A percentile compares a stretch with the other conserved stretches of the same genome.
Conservation (phyloP, 2,113 vertebrate species). For the Prionailurus viverrinus region DNA sequence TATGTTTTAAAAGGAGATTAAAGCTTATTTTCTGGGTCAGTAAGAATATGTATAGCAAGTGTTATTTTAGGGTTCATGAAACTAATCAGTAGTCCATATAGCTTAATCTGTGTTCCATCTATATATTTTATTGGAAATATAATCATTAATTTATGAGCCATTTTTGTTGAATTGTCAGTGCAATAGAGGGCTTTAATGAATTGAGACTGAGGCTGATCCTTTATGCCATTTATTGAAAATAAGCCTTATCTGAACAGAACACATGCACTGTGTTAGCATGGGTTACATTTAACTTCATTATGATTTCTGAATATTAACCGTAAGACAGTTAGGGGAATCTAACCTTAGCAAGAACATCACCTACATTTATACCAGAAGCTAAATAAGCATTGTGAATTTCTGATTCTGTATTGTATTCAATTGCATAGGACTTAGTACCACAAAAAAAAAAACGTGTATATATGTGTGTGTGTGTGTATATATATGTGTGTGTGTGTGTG, state of each 20-base stretch:
- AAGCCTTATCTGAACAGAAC: slow-evolving; percentile 79
- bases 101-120: slow-evolving; percentile 76
- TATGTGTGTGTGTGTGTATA: background rate
- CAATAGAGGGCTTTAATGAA: slow-evolving; percentile 82
- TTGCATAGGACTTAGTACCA: background rate
- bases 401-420: background rate
- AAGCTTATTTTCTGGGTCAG: background rate
- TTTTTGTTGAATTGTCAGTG: slow-evolving; percentile 76
- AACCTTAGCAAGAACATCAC: slow-evolving; percentile 73
- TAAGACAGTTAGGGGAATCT: slow-evolving; percentile 69
- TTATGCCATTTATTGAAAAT: slow-evolving; percentile 81
- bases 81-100: slow-evolving; percentile 70
- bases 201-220: slow-evolving; percentile 57
- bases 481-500: background rate
- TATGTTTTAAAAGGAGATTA: slow-evolving; percentile 24
- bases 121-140: slow-evolving; percentile 58
- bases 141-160: slow-evolving; percentile 73
- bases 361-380: slow-evolving; percentile 62
- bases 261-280: slow-evolving; percentile 61
- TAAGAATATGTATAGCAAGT: slow-evolving; percentile 69
- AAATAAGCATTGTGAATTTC: slow-evolving; percentile 69
- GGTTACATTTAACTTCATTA: slow-evolving; percentile 83
- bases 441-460: background rate
- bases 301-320: slow-evolving; percentile 80
- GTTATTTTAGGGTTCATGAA: slow-evolving; percentile 68